Base-by-base conservation (phyloP, 2,113 vertebrate genomes). In the Daboia siamensis region DNA sequence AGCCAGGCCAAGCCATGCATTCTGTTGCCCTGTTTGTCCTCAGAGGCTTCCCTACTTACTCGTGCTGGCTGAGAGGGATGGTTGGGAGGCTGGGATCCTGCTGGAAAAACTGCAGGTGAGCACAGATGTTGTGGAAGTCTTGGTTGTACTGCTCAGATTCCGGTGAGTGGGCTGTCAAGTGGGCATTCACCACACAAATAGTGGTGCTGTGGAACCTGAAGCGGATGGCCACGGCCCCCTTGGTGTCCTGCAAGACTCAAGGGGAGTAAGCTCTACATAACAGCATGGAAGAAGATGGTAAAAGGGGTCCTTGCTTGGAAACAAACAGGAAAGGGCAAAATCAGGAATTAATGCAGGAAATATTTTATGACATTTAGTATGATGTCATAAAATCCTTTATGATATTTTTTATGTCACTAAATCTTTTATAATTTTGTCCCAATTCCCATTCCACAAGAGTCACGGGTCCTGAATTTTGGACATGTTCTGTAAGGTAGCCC, bases 101-200 rank as follows among this genome's bases (percentile, higher is more conserved):
- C 59, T 98, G 98, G 92, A 96, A 97, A 96, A 99, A 99, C 55
- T 97, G 98, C 96, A 99, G 98, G 91, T 99, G 98, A 57, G 98
- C 98, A 96, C 99, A 99, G 95, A 99, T 99, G 94, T 99, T 99
- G 89, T 97, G 98, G 94, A 98, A 99, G 96, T 99, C 99, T 95
- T 99, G 99, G 97, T 99, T 99, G 87, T 99, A 98, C 91, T 99
- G 96, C 96, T 99, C 99, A 0, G 97, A 99, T 86, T 99, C 99
- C 92, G 99, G 99, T 0, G 93, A 97, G 95, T 99, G 99, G 74
- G 99, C 99, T 10, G 99, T 99, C 4, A 99, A 96, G 96, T 99
- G 99, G 52, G 98, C 98, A 92, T 99, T 99, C 94, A 99, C 99
- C 54, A 99, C 17, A 20, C 99, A 99, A 95, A 99, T 92, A 21